phyloP scores from a whole-genome alignment of 1,140 invertebrate species.

The Telenomus remus region DNA sequence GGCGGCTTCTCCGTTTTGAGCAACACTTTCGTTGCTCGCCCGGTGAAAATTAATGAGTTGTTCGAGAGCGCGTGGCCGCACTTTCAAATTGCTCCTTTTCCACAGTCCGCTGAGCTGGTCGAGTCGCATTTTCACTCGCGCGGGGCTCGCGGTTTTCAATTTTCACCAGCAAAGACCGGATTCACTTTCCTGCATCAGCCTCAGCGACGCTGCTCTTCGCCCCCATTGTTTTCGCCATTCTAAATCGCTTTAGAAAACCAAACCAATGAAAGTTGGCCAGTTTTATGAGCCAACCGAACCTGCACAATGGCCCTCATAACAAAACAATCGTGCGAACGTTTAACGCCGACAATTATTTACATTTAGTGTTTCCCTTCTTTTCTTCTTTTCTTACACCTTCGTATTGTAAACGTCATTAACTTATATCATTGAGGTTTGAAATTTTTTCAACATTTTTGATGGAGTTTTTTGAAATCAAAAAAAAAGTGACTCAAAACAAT shows the following conservation, averaged over 20 bases:
- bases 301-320: not conserved
- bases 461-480: too few species aligned
- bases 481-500: too few species aligned
- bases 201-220: conserved; percentile 4
- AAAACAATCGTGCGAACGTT: conserved; percentile 5
- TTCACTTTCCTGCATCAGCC: conserved; percentile 45
- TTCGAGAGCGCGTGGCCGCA: conserved; percentile 44
- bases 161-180: conserved; percentile 48
- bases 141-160: conserved; percentile 54
- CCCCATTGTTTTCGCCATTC: conserved; percentile 33
- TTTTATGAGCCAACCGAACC: conserved; percentile 13
- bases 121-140: conserved; percentile 51
- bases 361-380: not conserved
- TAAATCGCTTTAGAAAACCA: conserved; percentile 39
- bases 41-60: conserved; percentile 58
- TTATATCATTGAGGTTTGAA: too few species aligned
- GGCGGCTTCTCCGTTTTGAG: conserved; percentile 31
- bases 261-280: conserved; percentile 25
- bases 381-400: too few species aligned
- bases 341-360: not conserved
- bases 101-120: conserved; percentile 37
- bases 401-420: too few species aligned
- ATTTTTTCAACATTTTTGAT: too few species aligned
- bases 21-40: conserved; percentile 51
- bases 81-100: conserved; percentile 65